Evolutionary conservation across 2,888 invertebrate species (phyloP).

Genomic region (Gastracanthus pulcherrimus): DNA sequence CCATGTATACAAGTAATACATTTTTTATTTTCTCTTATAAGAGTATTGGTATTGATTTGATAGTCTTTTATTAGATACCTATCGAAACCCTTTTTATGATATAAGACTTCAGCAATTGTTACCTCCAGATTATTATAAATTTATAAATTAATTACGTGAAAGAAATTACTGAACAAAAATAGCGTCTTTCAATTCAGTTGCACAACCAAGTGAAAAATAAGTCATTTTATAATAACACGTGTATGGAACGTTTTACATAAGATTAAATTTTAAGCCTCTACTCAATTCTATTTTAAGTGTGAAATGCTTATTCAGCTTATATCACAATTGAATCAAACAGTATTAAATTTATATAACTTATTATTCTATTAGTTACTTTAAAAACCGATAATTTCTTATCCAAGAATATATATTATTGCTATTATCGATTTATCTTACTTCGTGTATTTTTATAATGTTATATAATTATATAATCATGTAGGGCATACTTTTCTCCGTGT

Average conservation of each 20-base stretch:
- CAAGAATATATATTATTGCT: not conserved
- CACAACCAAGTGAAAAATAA: too few species aligned
- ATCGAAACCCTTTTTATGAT: not conserved
- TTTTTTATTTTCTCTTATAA: not conserved
- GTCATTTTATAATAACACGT: not conserved
- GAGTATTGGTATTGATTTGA: not conserved
- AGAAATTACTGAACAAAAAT: too few species aligned
- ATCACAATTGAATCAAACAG: not conserved
- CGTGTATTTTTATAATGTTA: slow-evolving; percentile 4
- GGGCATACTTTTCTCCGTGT: not conserved
- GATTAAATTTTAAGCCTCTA: not conserved
- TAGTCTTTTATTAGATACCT: not conserved
- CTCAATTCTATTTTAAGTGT: not conserved
- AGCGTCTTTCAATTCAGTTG: too few species aligned
- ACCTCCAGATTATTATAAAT: too few species aligned
- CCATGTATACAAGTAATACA: too few species aligned
- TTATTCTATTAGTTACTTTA: too few species aligned
- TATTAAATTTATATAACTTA: not conserved
- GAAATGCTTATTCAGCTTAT: not conserved
- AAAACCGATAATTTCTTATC: not conserved
- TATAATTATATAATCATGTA: not conserved
- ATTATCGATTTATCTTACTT: not conserved
- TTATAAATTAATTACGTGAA: too few species aligned
- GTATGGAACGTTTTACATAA: not conserved
- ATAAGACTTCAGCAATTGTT: not conserved